Evolutionary conservation across 2,888 invertebrate genomes (phyloP), one percentile per base, ranked within the genome.

Genomic region (Pristionchus exspectatus): DNA sequence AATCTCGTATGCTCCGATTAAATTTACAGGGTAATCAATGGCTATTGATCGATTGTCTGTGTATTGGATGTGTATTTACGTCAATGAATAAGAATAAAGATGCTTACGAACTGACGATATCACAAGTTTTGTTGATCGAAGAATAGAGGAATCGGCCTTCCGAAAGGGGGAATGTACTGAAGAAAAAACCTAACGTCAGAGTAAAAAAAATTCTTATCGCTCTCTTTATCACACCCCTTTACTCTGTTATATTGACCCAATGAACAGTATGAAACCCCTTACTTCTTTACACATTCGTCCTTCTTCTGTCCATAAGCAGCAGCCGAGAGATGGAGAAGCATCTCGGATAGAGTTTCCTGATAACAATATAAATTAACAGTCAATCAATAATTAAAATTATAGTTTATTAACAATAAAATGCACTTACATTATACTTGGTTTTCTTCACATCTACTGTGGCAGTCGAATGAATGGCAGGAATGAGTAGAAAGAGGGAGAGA

Each of bases 51-150:
- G 24, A 38, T 74, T 74, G 38, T 74, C 44, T 74, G 74, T 38
- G 38, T 74, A 38, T 74, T 74, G 21, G 18, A 38, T 21, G 14
- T 2, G 14, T 72, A 18, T 30, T 74, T 38, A 38, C 38, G 3
- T 38, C 38, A 5, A 21, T 21, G 38, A 74, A 74, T 1, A 10
- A 21, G 38, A 5, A 33, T n/a, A n/a, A 27, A 50, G 0, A 12
- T 44, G 54, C 81, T 81, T n/a, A 81, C 81, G 81, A 81, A 81
- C 50, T 54, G 81, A 81, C 50, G n/a, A 81, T 81, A 27, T 81
- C 81, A 50, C 81, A 81, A 21, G 50, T 14, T 54, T 81, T n/a
- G 21, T 27, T 44, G 7, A 50, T 81, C 14, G 81, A 50, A 0
- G 81, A 81, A 21, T 81, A 81, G 50, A 81, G 81, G 7, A 81